Evolutionary conservation across 1,140 invertebrate species (phyloP), one percentile per base, ranked within the genome.

Genomic region (Drosophila bocqueti): DNA sequence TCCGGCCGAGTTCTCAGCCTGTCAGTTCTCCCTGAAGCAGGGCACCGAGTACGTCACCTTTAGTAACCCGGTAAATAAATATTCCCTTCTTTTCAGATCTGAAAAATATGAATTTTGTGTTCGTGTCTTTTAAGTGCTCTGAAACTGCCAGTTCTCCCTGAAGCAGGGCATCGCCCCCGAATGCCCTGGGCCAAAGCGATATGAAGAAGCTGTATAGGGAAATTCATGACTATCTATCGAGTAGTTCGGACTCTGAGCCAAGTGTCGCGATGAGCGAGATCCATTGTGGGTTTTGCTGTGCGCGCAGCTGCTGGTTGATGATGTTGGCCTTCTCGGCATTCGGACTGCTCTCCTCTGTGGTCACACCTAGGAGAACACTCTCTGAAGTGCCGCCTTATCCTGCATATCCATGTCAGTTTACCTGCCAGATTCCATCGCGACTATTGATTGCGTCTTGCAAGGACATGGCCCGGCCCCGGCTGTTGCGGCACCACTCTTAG

Each of bases 151-250:
- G 2, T 24, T 24, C 24, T 24, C 92, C 92, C 2, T 83, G 81
- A 9, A 54, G 72, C 0, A 24, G 68, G 90, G 2, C 61, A 63
- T 18, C 46, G 66, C 9, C 86, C 24, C 92, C 92, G 0, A 42
- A 78, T 4, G 90, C 92, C 4, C 15, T 91, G 31, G 92, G 92
- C 0, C 86, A 92, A 13, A 13, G 24, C 0, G 42, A 92, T 45
- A 61, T 92, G 49, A 68, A 15, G 1, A 75, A 67, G 15, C 38
- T 92, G 3, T 91, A 83, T 38, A 16, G 15, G 0, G 50, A 76
- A 18, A 83, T 92, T 24, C 2, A 81, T 6, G 57, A 59, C 0
- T 89, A 75, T 21, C 26, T 89, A 9, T 47, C 46, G 2, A 34
- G 34, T 0, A 63, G 58, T 10, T 1, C 47, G 21, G 45, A 13